phyloP scores from a whole-genome alignment of 2,888 invertebrate species.

The Blera fallax region DNA sequence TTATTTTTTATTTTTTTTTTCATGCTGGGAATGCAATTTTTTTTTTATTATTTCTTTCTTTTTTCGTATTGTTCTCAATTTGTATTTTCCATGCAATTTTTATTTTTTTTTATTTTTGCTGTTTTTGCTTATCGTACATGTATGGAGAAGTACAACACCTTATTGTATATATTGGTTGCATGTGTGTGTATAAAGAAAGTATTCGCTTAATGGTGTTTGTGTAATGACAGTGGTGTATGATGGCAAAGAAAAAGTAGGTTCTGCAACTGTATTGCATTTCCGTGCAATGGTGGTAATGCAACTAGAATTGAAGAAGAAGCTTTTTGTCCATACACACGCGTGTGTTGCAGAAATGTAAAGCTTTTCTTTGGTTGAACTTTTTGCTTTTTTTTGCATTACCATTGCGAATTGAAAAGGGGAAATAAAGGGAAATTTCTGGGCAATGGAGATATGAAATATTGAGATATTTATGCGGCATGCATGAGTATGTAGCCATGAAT shows the following conservation, averaged over 20 bases:
- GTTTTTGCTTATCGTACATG: too few species aligned
- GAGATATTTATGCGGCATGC: not conserved
- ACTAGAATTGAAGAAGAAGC: not conserved
- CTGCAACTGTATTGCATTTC: constrained; percentile 61
- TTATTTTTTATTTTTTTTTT: constrained; percentile 44
- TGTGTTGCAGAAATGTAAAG: constrained; percentile 5
- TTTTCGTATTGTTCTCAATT: constrained; percentile 39
- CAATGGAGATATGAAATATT: not conserved
- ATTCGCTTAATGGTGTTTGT: not conserved
- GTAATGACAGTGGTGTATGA: constrained; percentile 32
- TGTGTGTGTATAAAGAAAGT: constrained; percentile 29
- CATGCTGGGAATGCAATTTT: constrained; percentile 66
- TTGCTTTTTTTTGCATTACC: not conserved
- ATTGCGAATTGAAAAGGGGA: constrained; percentile 2
- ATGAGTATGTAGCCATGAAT: not conserved
- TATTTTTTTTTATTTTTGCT: constrained; percentile 20
- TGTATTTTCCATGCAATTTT: constrained; percentile 65
- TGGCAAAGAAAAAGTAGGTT: constrained; percentile 5
- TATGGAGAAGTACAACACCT: constrained; percentile 23
- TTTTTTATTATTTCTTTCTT: constrained; percentile 20
- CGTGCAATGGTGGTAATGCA: constrained; percentile 43
- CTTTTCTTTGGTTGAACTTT: not conserved
- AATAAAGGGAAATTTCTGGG: constrained; percentile 20
- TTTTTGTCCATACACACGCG: not conserved
- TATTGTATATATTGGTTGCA: not conserved